Conservation (phyloP, 64 coral and sea anemone species). For the Porites australiensis region DNA sequence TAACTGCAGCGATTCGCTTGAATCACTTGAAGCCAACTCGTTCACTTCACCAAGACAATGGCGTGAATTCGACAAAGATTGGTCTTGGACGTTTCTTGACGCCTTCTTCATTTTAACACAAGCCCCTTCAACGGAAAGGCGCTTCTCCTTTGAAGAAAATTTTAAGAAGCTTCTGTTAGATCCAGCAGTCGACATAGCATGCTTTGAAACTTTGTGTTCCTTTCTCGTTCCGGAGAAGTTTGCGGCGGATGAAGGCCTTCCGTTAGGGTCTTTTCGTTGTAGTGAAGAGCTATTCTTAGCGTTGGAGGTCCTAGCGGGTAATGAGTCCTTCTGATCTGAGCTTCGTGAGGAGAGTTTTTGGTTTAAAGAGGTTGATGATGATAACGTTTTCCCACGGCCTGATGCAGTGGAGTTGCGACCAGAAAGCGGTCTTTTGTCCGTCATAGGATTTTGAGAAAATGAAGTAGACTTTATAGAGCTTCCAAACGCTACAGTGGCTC, state of each 20-base stretch:
- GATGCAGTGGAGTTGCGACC: not conserved
- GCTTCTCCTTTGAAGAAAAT: no score
- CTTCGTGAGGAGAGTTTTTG: not conserved
- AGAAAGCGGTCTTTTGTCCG: not conserved
- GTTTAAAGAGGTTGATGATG: not conserved
- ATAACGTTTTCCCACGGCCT: not conserved
- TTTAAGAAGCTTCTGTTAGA: no score
- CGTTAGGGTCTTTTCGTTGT: not conserved
- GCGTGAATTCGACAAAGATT: not conserved
- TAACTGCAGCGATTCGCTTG: not conserved
- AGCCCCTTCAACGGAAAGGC: not conserved
- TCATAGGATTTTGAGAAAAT: not conserved
- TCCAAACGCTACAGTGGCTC: not conserved
- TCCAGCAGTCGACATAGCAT: not conserved
- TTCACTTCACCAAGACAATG: not conserved
- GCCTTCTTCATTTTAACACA: not conserved
- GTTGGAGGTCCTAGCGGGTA: not conserved
- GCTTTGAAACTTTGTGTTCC: not conserved
- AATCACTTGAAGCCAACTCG: not conserved
- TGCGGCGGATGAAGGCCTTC: not conserved
- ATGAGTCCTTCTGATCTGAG: not conserved
- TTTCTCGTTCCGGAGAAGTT: not conserved
- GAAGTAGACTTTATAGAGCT: not conserved
- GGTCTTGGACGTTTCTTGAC: no score
- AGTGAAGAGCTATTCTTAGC: not conserved